Base-by-base conservation (phyloP, 2,797 vertebrate species). In the Balearica regulorum region DNA sequence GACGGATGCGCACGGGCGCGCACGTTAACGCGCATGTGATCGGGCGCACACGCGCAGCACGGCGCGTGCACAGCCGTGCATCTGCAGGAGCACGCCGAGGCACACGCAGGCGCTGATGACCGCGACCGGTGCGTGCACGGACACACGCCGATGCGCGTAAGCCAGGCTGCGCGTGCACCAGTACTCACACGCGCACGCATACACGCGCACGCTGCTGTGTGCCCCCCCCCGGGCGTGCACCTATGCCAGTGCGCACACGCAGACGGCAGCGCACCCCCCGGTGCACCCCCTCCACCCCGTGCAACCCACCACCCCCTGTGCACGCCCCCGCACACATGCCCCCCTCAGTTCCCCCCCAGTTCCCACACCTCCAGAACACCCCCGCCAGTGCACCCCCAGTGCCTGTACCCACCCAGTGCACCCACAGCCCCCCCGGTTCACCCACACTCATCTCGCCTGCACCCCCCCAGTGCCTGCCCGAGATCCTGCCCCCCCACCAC, bases 131-230 rank as follows among this genome's bases (percentile, higher is more conserved):
- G 19, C 4, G 43, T 37, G 55, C 72, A 22, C 4, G 7, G 44
- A 9, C 24, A 29, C 53, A 16, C 4, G 53, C 31, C 24, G 3
- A 9, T 0, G 24, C 5, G 10, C 3, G 4, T 5, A 33, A 41
- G 21, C 70, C 17, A 3, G 39, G 17, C 51, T 15, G 70, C 3
- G 16, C 3, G 18, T 21, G 41, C 41, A 28, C 54, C 24, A 13
- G 15, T 25, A 13, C 60, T 7, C 10, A 5, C 57, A 13, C 26
- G 4, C 14, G 5, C 28, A 6, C 8, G 21, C 41, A 11, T 4
- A 57, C 53, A 20, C 9, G 9, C 21, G 8, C 29, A 6, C 5
- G 17, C 28, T n/a, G 51, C 39, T 12, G 22, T 8, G 16, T 4
- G 28, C 18, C n/a, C n/a, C 16, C 53, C 39, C n/a, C n/a, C n/a